Conservation (phyloP, 2,888 invertebrate species). For the Lathronympha strigana region DNA sequence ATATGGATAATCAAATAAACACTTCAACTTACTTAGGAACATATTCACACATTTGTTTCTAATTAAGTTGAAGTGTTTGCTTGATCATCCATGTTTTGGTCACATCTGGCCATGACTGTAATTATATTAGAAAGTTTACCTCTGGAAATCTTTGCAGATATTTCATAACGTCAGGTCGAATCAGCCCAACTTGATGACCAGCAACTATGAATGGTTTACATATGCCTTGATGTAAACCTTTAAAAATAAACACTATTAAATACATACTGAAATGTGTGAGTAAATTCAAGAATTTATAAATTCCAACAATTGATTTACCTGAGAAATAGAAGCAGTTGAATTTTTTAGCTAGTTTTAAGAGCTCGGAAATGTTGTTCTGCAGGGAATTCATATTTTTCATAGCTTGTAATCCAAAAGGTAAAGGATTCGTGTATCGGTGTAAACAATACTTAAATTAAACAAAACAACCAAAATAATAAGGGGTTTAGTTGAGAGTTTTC, state of each 20-base stretch:
- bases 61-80: too few relatives aligned
- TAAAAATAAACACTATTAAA: slow-evolving; percentile 45
- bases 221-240: slow-evolving; percentile 90
- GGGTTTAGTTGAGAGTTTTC: slow-evolving; percentile 5
- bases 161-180: slow-evolving; percentile 92
- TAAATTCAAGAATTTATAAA: neutral
- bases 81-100: too few relatives aligned
- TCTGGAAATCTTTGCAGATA: slow-evolving; percentile 92
- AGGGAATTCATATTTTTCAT: slow-evolving; percentile 81
- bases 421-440: neutral
- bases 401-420: slow-evolving; percentile 49
- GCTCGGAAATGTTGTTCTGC: slow-evolving; percentile 77
- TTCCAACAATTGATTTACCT: slow-evolving; percentile 79
- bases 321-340: slow-evolving; percentile 95
- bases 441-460: slow-evolving; percentile 3
- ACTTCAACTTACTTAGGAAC: too few relatives aligned
- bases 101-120: too few relatives aligned
- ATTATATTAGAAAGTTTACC: slow-evolving; percentile 79
- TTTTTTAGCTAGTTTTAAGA: slow-evolving; percentile 92
- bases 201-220: slow-evolving; percentile 95
- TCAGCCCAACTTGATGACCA: slow-evolving; percentile 94
- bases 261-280: neutral
- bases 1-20: too few relatives aligned
- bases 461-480: slow-evolving; percentile 5
- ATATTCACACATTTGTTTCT: too few relatives aligned